Evolutionary conservation across 2,113 vertebrate species (phyloP), one percentile per base, ranked within the genome.

Genomic region (Orientallactaga bullata): DNA sequence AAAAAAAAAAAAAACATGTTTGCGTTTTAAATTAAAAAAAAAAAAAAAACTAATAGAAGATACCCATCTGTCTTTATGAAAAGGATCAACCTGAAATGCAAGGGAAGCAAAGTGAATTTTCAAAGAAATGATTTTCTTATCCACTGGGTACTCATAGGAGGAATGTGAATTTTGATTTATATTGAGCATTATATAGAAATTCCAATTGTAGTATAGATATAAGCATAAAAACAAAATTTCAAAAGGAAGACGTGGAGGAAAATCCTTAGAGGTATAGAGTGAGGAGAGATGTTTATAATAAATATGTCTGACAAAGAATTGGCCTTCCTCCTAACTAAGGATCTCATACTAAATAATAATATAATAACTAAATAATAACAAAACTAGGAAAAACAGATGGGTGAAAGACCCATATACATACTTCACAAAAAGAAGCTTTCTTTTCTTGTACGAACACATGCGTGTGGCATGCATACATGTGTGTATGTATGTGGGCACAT

Each of bases 1-100:
- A 47, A 5, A 47, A 47, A 47, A 5, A 47, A 47, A 47, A 5
- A 47, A 47, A 47, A 47, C 5, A 47, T n/a, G 42, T 6, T 47
- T 91, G 51, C 68, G 72, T 93, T 94, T 93, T 61, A 91, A 55
- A 80, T 68, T 35, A 61, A 79, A 92, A 95, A 88, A 23, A 88
- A 26, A 88, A 23, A 61, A 35, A 18, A 84, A 37, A n/a, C 61
- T 88, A 7, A 32, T 2, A 21, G n/a, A 24, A 16, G 7, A 55
- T 68, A 11, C 83, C 93, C 42, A 63, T 55, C 88, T n/a, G 20
- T 94, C 71, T 90, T 90, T 92, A 77, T 91, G 55, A 47, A 72
- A 88, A 72, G 78, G 7, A 3, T 83, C 32, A 96, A 35, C 51
- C 26, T 83, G 72, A 89, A 86, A 77, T 77, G 30, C 15, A 79